These are phyloP conservation scores for Drosophila albomicans DNA, from an alignment of 1,140 invertebrate species.

Conservation along the genomic window DNA sequence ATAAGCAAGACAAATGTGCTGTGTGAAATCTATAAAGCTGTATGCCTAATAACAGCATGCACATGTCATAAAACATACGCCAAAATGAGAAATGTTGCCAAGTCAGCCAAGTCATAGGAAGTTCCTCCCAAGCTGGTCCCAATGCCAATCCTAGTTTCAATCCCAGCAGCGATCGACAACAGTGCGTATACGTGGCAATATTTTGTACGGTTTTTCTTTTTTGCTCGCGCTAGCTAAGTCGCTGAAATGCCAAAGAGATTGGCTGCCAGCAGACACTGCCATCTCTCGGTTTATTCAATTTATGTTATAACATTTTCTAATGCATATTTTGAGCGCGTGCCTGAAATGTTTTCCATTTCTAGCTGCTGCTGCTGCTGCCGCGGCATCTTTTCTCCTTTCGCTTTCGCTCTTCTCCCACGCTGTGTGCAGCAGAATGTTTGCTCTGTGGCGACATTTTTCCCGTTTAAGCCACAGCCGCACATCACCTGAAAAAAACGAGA, in stretches of 20 bases:
- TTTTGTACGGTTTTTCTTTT: constrained; percentile 24
- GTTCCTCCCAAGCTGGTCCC: not conserved
- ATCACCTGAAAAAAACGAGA: constrained; percentile 60
- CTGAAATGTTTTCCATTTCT: constrained; percentile 60
- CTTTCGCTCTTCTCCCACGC: not conserved
- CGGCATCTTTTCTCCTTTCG: not conserved
- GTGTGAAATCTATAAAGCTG: constrained; percentile 77
- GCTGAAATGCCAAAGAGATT: constrained; percentile 63
- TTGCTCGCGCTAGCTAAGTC: constrained; percentile 40
- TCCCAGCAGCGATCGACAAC: not conserved
- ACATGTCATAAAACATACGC: constrained; percentile 73
- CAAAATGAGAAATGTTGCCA: constrained; percentile 63
- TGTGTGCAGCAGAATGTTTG: constrained; percentile 31
- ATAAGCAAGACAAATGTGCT: constrained; percentile 79
- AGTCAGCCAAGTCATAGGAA: constrained; percentile 54
- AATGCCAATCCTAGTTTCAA: constrained; percentile 8
- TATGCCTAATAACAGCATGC: constrained; percentile 57
- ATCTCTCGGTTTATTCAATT: constrained; percentile 78
- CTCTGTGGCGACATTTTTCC: constrained; percentile 35
- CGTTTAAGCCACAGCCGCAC: constrained; percentile 41
- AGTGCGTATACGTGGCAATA: constrained; percentile 68
- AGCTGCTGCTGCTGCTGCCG: not conserved
- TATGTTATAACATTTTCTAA: constrained; percentile 81
- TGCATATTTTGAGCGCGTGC: constrained; percentile 80
- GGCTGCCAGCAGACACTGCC: constrained; percentile 42